Conservation (phyloP, 2,797 vertebrate genomes). For the Intellagama lesueurii region DNA sequence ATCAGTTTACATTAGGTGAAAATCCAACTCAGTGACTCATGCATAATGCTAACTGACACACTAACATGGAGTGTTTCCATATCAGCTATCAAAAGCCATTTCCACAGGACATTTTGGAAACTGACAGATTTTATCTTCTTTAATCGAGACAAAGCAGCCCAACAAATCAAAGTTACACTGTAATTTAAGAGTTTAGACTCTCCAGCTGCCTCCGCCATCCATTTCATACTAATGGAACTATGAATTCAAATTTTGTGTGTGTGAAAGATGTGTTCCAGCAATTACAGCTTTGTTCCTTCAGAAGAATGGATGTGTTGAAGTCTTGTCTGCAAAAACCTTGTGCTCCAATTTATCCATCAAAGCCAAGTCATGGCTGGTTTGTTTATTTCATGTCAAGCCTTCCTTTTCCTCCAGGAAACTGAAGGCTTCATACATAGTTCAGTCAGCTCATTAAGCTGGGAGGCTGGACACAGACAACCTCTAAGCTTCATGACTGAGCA, state of each 20-base stretch:
- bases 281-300: background rate
- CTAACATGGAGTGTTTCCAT: slow-evolving; percentile 29
- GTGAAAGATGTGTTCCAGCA: background rate
- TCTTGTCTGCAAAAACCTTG: background rate
- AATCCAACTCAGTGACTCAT: background rate
- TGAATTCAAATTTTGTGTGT: background rate
- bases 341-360: background rate
- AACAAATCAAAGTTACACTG: slow-evolving; percentile 35
- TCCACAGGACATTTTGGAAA: slow-evolving; percentile 24
- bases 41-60: slow-evolving; percentile 26
- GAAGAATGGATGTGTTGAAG: background rate
- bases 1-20: slow-evolving; percentile 32
- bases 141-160: slow-evolving; percentile 11
- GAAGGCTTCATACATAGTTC: background rate
- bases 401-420: background rate
- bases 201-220: slow-evolving; percentile 13
- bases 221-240: background rate
- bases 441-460: too few relatives aligned
- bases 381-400: background rate
- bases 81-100: slow-evolving; percentile 19
- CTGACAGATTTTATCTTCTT: background rate
- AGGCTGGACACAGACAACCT: too few relatives aligned
- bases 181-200: slow-evolving; percentile 20
- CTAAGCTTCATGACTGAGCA: too few relatives aligned
- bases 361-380: background rate